Conservation (phyloP, 2,113 vertebrate species). For the Trinectes maculatus region DNA sequence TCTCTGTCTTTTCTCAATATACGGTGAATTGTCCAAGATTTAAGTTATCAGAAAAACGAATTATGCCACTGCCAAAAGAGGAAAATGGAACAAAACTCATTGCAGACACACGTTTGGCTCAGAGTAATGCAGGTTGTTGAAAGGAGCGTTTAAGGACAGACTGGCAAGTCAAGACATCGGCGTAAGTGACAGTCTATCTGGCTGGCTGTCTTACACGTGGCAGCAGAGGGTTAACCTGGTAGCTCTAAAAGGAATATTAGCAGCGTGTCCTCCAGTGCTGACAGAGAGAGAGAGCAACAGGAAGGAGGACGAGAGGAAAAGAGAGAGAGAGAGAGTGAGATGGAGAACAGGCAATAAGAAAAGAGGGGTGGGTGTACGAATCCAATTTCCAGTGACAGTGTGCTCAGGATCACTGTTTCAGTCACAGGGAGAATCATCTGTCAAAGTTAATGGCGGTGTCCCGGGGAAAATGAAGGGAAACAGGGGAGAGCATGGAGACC, state of each 20-base stretch:
- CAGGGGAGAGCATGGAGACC: slow-evolving; percentile 62
- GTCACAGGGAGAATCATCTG: slow-evolving; percentile 79
- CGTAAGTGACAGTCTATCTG: slow-evolving; percentile 56
- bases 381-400: slow-evolving; percentile 82
- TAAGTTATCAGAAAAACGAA: slow-evolving; percentile 5
- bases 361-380: slow-evolving; percentile 63
- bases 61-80: slow-evolving; percentile 1
- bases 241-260: slow-evolving; percentile 77
- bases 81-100: slow-evolving; percentile 8
- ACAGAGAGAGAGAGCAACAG: slow-evolving; percentile 51
- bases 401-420: slow-evolving; percentile 77
- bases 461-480: slow-evolving; percentile 75
- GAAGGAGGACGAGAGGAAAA: slow-evolving; percentile 31
- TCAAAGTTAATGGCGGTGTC: slow-evolving; percentile 81
- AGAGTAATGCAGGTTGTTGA: background rate
- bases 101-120: slow-evolving; percentile 37
- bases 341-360: slow-evolving; percentile 40
- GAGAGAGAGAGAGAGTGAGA: slow-evolving; percentile 29
- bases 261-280: slow-evolving; percentile 67
- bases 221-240: slow-evolving; percentile 68
- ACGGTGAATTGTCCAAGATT: slow-evolving; percentile 1
- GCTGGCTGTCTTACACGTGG: slow-evolving; percentile 47
- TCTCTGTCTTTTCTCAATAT: background rate
- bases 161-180: slow-evolving; percentile 52
- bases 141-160: slow-evolving; percentile 45